A percentile compares a stretch with the other conserved stretches of the same genome.
Conservation (phyloP, 1,140 invertebrate genomes). For the Musca domestica region DNA sequence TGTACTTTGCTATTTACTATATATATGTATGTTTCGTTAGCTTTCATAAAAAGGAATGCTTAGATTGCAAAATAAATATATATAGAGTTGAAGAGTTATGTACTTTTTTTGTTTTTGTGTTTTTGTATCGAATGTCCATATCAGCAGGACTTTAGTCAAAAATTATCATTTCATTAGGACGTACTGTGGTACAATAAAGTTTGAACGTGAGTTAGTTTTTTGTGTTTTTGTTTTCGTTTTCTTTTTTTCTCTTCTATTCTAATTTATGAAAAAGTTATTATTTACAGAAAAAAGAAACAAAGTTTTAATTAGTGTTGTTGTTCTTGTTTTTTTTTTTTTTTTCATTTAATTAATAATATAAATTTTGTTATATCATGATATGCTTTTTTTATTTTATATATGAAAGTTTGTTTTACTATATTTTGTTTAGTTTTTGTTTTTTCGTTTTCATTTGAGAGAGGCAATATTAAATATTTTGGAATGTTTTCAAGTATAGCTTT, state of each 20-base stretch:
- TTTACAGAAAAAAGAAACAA: no score
- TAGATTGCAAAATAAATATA: background rate
- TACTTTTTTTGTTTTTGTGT: background rate
- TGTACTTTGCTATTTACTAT: background rate
- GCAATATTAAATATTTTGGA: slow-evolving; percentile 8
- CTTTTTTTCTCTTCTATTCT: no score
- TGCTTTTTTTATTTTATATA: slow-evolving; percentile 4
- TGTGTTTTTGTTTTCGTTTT: no score
- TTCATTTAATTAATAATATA: background rate
- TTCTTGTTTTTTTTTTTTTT: no score
- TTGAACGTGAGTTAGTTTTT: no score
- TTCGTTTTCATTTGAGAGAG: no score
- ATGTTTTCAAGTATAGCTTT: background rate
- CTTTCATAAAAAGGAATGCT: slow-evolving; percentile 6
- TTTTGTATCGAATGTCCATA: background rate
- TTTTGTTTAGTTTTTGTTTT: background rate
- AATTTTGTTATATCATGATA: slow-evolving; percentile 7
- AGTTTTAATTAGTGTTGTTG: no score
- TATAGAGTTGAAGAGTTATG: no score
- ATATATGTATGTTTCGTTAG: background rate
- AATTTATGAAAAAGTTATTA: no score
- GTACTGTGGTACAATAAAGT: no score
- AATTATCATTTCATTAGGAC: no score
- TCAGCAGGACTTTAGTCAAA: no score
- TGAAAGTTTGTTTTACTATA: background rate